A percentile compares a stretch with the other conserved stretches of the same genome.
These are phyloP conservation scores for Chaenodraco wilsoni DNA, from an alignment of 2,797 vertebrate species.

Conservation along the genomic window DNA sequence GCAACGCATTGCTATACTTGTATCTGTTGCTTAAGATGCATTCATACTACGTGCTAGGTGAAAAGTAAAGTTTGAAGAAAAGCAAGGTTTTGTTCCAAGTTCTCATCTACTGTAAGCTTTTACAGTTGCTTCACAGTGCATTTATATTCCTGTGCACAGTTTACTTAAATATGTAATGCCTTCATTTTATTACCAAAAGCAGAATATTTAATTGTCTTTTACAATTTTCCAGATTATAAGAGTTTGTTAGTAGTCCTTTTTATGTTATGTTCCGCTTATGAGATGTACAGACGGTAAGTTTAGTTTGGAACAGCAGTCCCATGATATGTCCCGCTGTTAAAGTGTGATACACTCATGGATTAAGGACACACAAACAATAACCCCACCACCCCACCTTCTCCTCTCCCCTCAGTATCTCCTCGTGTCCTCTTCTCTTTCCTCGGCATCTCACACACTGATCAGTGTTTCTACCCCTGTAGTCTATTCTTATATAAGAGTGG, in stretches of 20 bases:
- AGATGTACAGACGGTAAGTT: neutral
- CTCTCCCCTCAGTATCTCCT: conserved; percentile 15
- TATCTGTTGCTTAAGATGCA: neutral
- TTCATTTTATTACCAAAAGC: neutral
- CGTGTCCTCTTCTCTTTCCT: conserved; percentile 27
- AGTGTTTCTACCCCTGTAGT: conserved; percentile 42
- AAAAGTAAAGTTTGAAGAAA: neutral
- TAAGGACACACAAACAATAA: conserved; percentile 46
- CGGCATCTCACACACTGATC: conserved; percentile 52
- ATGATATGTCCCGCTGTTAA: conserved; percentile 11
- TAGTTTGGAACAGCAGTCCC: neutral
- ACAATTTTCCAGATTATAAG: neutral
- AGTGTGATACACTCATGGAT: conserved; percentile 35
- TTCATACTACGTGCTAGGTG: neutral
- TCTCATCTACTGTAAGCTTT: neutral
- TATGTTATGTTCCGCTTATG: neutral
- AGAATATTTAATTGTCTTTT: neutral
- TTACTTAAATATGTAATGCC: neutral
- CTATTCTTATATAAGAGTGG: conserved; percentile 74
- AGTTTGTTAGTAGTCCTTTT: too few species aligned
- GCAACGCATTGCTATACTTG: neutral
- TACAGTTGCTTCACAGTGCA: neutral
- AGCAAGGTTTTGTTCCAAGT: neutral
- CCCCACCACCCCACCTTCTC: conserved; percentile 16
- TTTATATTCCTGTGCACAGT: neutral